phyloP scores from a whole-genome alignment of 2,888 invertebrate genomes.

The Plebejus anna region DNA sequence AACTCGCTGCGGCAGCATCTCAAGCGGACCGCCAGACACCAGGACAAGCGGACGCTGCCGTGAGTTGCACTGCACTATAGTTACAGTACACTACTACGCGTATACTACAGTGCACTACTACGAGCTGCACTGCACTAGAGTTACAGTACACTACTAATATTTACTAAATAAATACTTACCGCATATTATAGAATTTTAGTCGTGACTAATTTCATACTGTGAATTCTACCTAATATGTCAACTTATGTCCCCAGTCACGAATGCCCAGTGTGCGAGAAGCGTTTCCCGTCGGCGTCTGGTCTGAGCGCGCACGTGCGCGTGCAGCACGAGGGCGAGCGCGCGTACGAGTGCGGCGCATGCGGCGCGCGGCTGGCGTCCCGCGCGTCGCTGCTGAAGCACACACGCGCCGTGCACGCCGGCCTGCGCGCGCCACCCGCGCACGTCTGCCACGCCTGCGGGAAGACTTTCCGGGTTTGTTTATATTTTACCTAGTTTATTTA shows the following conservation, averaged over 20 bases:
- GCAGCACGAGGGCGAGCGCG: constrained; percentile 63
- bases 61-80: constrained; percentile 39
- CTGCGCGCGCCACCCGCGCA: constrained; percentile 48
- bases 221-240: too few relatives aligned
- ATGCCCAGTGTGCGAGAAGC: constrained; percentile 55
- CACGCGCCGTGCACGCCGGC: constrained; percentile 51
- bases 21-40: constrained; percentile 58
- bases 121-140: too few relatives aligned
- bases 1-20: constrained; percentile 62
- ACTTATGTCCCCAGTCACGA: constrained; percentile 44
- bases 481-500: background rate
- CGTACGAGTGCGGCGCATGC: constrained; percentile 61
- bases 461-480: constrained; percentile 56
- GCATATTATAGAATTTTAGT: too few relatives aligned
- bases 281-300: constrained; percentile 45
- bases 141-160: too few relatives aligned
- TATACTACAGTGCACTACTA: too few relatives aligned
- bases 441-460: constrained; percentile 66
- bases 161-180: too few relatives aligned
- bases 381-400: constrained; percentile 56
- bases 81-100: too few relatives aligned
- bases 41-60: constrained; percentile 56
- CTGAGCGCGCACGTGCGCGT: constrained; percentile 51
- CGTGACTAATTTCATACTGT: too few relatives aligned
- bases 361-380: constrained; percentile 61